phyloP scores from a whole-genome alignment of 2,797 vertebrate species.

The Pangasius sanitwongsei region DNA sequence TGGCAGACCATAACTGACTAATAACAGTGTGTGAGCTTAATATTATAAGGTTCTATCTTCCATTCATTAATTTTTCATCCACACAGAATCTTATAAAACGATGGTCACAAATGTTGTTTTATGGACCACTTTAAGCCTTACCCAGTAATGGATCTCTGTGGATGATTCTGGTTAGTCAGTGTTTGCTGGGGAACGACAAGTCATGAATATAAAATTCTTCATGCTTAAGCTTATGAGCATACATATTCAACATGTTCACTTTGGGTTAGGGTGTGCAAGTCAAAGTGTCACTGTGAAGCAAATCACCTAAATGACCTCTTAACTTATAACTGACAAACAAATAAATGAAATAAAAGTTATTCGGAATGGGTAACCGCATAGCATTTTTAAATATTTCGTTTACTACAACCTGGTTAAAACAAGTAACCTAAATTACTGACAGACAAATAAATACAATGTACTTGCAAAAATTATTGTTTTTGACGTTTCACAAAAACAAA shows the following conservation, averaged over 20 bases:
- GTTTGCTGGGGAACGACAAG: background rate
- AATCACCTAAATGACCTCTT: background rate
- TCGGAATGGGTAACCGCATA: background rate
- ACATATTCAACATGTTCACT: conserved; percentile 5
- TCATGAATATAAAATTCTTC: background rate
- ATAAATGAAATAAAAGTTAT: background rate
- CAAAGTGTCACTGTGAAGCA: background rate
- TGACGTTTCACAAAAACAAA: background rate
- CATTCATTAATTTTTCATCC: background rate
- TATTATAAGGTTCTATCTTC: background rate
- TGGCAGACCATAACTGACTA: background rate
- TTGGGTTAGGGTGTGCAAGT: background rate
- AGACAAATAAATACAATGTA: background rate
- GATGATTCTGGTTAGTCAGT: background rate
- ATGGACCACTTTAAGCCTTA: background rate
- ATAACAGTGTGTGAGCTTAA: background rate
- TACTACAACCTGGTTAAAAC: too few relatives aligned
- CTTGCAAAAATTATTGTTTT: background rate
- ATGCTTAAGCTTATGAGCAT: background rate
- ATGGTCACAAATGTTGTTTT: background rate
- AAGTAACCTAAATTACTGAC: background rate
- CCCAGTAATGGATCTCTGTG: background rate
- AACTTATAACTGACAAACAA: background rate
- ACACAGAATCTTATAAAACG: background rate
- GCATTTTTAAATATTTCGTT: background rate